Evolutionary conservation across 2,113 vertebrate genomes (phyloP).

Genomic region (Prunella himalayana): DNA sequence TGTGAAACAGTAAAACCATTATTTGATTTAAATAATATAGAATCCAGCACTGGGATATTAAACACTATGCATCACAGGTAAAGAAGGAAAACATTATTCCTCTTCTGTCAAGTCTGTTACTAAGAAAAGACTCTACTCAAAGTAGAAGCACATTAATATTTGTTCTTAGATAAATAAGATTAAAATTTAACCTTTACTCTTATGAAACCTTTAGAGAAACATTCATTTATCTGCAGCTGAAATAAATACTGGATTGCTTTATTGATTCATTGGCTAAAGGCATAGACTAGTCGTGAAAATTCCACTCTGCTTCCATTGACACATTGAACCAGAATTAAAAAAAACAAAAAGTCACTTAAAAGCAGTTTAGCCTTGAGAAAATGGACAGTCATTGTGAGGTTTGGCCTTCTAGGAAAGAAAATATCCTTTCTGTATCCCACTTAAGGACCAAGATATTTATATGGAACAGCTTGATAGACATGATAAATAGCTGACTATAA

Average conservation of each 20-base stretch:
- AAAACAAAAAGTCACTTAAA: not conserved
- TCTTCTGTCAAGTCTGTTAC: not conserved
- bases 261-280: constrained; percentile 7
- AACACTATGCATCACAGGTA: not conserved
- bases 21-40: not conserved
- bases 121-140: not conserved
- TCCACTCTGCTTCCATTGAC: not conserved
- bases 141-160: constrained; percentile 1
- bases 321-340: not conserved
- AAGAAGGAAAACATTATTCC: not conserved
- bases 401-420: not conserved
- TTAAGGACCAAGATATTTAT: not conserved
- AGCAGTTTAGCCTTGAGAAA: constrained; percentile 5
- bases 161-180: constrained; percentile 11
- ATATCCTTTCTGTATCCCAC: not conserved
- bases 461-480: not conserved
- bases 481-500: not conserved
- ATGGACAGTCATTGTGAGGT: not conserved
- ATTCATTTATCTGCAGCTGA: not conserved
- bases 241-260: constrained; percentile 32
- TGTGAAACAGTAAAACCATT: not conserved
- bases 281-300: not conserved
- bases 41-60: not conserved
- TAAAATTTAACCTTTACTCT: constrained; percentile 18
- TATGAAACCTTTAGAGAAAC: constrained; percentile 1